These are phyloP conservation scores for Netelia melanura DNA, from an alignment of 2,888 invertebrate genomes.

Conservation along the genomic window DNA sequence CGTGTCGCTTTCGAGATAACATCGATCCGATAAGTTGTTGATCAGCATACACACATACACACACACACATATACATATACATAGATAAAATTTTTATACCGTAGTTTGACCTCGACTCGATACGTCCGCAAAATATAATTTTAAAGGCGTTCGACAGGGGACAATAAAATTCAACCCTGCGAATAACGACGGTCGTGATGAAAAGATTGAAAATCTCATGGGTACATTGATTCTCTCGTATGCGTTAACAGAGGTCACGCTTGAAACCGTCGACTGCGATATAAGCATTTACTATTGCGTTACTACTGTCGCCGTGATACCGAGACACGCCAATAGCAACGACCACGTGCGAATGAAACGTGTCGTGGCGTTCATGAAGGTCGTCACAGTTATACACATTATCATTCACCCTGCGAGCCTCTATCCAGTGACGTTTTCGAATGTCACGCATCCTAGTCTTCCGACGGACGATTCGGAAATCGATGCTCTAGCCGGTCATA, in stretches of 20 bases:
- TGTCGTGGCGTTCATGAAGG: conserved; percentile 53
- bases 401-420: conserved; percentile 49
- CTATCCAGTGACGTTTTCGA: conserved; percentile 40
- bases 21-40: conserved; percentile 18
- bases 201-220: conserved; percentile 7
- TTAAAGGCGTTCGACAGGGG: neutral
- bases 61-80: too few species aligned
- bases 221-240: neutral
- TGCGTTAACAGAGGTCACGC: conserved; percentile 33
- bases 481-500: conserved; percentile 37
- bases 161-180: neutral
- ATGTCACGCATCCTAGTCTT: conserved; percentile 49
- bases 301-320: conserved; percentile 9
- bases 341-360: conserved; percentile 63
- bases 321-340: conserved; percentile 7
- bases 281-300: conserved; percentile 29
- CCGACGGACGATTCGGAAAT: conserved; percentile 49
- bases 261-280: conserved; percentile 27
- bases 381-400: conserved; percentile 48
- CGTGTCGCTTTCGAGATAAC: neutral
- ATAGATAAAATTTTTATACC: too few species aligned
- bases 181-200: neutral
- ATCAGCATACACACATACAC: too few species aligned
- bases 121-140: too few species aligned
- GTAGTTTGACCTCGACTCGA: too few species aligned